Evolutionary conservation across 2,888 invertebrate species (phyloP).

Genomic region (Euplexia lucipara): DNA sequence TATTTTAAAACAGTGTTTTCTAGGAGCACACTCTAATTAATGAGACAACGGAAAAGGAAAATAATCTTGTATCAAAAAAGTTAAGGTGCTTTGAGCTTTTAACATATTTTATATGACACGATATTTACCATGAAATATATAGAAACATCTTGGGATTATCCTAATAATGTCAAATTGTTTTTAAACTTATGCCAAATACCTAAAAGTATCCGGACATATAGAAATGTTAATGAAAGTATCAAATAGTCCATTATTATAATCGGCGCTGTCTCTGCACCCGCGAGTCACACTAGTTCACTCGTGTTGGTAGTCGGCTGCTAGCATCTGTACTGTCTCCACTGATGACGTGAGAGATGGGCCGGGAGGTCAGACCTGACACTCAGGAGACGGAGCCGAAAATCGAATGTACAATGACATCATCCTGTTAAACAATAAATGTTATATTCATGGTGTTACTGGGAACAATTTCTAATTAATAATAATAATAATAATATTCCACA

Average conservation of each 20-base stretch:
- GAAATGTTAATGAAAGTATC: neutral
- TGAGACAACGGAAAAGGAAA: no score
- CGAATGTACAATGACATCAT: neutral
- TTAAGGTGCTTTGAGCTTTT: no score
- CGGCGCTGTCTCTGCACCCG: neutral
- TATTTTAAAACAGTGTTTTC: neutral
- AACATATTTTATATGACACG: no score
- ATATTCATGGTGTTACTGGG: neutral
- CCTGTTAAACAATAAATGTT: neutral
- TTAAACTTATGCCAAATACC: neutral
- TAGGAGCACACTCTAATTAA: no score
- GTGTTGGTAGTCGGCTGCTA: neutral
- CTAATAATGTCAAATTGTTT: neutral
- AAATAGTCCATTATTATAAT: slow-evolving; percentile 1
- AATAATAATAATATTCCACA: no score
- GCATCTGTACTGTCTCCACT: slow-evolving; percentile 2
- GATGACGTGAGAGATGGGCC: slow-evolving; percentile 5
- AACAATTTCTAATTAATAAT: no score
- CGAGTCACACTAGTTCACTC: slow-evolving; percentile 2
- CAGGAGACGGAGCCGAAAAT: neutral
- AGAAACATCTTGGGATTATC: no score
- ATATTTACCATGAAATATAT: no score
- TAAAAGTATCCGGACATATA: neutral
- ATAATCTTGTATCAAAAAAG: no score
- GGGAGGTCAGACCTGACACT: slow-evolving; percentile 1